Evolutionary conservation across 2,888 invertebrate species (phyloP).

Genomic region (Pyrgus malvae): DNA sequence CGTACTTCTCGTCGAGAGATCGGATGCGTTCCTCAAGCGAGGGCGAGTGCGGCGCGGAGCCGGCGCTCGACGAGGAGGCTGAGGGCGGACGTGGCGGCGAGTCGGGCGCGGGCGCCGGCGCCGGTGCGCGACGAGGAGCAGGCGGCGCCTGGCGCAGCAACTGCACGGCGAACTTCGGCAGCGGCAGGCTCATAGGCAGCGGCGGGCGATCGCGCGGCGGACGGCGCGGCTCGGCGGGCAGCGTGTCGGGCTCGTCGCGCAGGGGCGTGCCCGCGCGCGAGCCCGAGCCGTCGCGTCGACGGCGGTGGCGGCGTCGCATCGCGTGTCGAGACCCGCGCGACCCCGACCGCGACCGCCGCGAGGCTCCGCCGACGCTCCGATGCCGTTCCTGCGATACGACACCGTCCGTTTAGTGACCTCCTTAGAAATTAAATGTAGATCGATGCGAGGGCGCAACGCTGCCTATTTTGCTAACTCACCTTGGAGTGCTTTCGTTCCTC

Average conservation of each 20-base stretch:
- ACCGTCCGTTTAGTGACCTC: neutral
- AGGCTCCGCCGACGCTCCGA: slow-evolving; percentile 51
- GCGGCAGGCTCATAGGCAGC: slow-evolving; percentile 90
- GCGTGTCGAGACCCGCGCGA: slow-evolving; percentile 58
- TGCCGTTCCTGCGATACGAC: slow-evolving; percentile 56
- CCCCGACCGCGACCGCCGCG: slow-evolving; percentile 58
- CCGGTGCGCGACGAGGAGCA: slow-evolving; percentile 66
- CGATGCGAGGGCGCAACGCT: too few relatives aligned
- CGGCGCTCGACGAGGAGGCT: slow-evolving; percentile 88
- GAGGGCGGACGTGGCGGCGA: slow-evolving; percentile 87
- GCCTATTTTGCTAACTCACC: slow-evolving; percentile 40
- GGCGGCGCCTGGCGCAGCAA: slow-evolving; percentile 79
- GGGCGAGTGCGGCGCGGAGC: slow-evolving; percentile 88
- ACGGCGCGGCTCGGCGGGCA: slow-evolving; percentile 88
- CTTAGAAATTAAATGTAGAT: neutral
- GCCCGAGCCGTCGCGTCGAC: slow-evolving; percentile 72
- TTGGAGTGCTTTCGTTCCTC: slow-evolving; percentile 81
- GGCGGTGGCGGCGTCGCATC: slow-evolving; percentile 62
- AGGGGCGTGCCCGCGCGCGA: slow-evolving; percentile 91
- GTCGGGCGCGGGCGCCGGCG: slow-evolving; percentile 79
- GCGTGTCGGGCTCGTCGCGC: slow-evolving; percentile 89
- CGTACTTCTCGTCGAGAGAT: slow-evolving; percentile 95
- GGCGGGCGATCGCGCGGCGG: slow-evolving; percentile 83
- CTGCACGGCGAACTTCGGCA: slow-evolving; percentile 93
- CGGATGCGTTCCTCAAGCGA: slow-evolving; percentile 94